Conservation (phyloP, 2,113 vertebrate species). For the Nycticorax nycticorax region DNA sequence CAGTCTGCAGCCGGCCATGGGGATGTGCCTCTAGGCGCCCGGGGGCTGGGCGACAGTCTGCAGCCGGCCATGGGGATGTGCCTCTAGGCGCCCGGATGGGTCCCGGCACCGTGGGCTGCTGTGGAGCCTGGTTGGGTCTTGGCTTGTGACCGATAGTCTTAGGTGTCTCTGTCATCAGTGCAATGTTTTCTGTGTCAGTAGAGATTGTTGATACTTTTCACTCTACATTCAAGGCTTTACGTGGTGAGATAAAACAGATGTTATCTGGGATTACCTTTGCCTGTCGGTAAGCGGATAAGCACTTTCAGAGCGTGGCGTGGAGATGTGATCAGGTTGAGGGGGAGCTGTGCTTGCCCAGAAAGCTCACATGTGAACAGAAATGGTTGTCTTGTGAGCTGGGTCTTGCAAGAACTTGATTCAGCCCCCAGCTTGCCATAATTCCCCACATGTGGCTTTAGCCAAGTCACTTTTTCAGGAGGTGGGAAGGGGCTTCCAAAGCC, state of each 20-base stretch:
- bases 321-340: background rate
- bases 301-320: rapidly evolving
- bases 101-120: rapidly evolving
- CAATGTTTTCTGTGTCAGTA: background rate
- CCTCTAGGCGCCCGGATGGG: background rate
- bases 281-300: background rate
- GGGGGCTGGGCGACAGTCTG: background rate
- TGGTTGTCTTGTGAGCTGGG: background rate
- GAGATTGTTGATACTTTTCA: background rate
- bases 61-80: background rate
- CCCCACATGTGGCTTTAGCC: background rate
- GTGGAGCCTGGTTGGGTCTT: background rate
- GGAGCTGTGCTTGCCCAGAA: background rate
- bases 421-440: background rate
- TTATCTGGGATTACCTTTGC: background rate
- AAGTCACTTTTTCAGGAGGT: background rate
- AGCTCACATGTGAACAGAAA: background rate
- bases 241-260: background rate
- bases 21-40: too few relatives aligned
- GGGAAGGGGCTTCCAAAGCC: background rate
- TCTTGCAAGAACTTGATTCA: background rate
- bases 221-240: background rate
- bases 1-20: background rate
- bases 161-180: rapidly evolving
- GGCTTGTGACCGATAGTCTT: background rate